Percentiles rank a stretch among this genome's conserved stretches.
Evolutionary conservation across 2,797 vertebrate species (phyloP).

Genomic region (Agapornis canus): DNA sequence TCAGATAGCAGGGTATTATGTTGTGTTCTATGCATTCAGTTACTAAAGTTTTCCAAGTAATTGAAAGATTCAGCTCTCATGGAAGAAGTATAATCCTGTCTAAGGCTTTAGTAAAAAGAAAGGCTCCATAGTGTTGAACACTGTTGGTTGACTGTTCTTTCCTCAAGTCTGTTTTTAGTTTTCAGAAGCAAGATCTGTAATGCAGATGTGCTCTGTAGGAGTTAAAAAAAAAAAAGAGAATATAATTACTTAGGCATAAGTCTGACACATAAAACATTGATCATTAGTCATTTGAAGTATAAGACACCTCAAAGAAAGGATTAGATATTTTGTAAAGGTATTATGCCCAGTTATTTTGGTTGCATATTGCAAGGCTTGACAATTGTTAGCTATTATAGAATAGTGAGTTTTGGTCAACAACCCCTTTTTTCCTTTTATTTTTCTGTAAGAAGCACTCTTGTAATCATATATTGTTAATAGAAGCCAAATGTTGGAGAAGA

Average conservation of each 20-base stretch:
- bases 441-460: not conserved
- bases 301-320: not conserved
- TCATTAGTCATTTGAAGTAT: not conserved
- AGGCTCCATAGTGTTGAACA: not conserved
- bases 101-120: not conserved
- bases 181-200: not conserved
- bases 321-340: not conserved
- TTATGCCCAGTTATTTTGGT: not conserved
- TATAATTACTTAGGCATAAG: not conserved
- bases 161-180: not conserved
- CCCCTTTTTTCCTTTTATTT: not conserved
- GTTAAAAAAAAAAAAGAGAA: fast-evolving
- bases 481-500: not conserved
- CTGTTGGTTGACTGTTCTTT: not conserved
- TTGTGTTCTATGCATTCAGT: not conserved
- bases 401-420: not conserved
- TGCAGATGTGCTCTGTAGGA: not conserved
- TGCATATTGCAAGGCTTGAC: not conserved
- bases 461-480: not conserved
- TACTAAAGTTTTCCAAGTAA: not conserved
- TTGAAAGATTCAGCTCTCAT: not conserved
- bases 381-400: not conserved
- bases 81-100: not conserved
- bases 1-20: not conserved
- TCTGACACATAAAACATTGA: not conserved